These are phyloP conservation scores for Anthophora plumipes DNA, from an alignment of 2,888 invertebrate species.

Conservation along the genomic window DNA sequence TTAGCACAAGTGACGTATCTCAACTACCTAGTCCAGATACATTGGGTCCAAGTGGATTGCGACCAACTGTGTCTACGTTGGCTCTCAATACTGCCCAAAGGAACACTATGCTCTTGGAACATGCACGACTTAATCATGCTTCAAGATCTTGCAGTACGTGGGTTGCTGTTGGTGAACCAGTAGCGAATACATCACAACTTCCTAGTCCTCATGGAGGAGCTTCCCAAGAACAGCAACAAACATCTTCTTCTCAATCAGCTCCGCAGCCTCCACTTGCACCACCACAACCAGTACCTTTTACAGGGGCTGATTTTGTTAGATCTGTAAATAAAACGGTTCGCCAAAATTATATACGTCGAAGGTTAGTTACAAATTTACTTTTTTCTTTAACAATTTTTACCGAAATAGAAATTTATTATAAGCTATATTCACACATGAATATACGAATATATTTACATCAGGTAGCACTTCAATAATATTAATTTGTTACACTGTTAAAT, in stretches of 20 bases:
- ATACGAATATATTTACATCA: no score
- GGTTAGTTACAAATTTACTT: conserved; percentile 67
- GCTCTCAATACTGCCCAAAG: conserved; percentile 86
- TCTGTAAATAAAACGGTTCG: conserved; percentile 94
- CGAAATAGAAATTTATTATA: not conserved
- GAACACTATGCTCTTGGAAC: conserved; percentile 86
- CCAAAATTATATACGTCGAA: conserved; percentile 92
- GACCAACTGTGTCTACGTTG: conserved; percentile 86
- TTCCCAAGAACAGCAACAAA: conserved; percentile 71
- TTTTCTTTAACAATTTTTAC: not conserved
- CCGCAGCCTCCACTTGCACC: conserved; percentile 78
- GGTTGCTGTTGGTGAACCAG: conserved; percentile 92
- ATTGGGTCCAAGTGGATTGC: conserved; percentile 76
- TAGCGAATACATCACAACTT: conserved; percentile 91
- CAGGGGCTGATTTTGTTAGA: conserved; percentile 89
- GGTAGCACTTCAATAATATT: no score
- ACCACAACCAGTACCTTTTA: conserved; percentile 86
- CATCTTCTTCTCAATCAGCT: conserved; percentile 43
- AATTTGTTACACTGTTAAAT: no score
- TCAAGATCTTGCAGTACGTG: conserved; percentile 93
- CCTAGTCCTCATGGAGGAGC: conserved; percentile 92
- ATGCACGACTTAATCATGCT: conserved; percentile 87
- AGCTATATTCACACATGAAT: no score
- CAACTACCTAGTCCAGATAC: conserved; percentile 86
- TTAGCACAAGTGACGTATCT: conserved; percentile 92